Evolutionary conservation across 2,797 vertebrate genomes (phyloP).

Genomic region (Pangasius sanitwongsei): DNA sequence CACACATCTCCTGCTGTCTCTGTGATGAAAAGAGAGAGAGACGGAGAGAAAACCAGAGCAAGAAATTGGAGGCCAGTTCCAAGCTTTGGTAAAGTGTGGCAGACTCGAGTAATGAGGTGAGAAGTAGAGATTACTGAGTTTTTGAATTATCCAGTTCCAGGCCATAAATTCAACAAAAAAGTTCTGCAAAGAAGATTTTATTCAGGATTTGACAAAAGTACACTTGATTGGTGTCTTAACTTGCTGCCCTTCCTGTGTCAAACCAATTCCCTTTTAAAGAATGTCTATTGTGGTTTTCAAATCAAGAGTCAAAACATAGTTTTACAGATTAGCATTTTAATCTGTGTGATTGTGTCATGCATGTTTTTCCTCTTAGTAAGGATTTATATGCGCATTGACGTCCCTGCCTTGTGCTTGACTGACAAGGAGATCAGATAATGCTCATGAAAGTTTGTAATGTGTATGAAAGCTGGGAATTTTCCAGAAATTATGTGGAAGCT

Average conservation of each 20-base stretch:
- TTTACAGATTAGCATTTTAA: background rate
- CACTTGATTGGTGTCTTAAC: background rate
- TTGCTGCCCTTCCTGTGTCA: background rate
- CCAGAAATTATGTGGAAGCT: background rate
- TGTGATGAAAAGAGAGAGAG: slow-evolving; percentile 6
- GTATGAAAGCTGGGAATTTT: background rate
- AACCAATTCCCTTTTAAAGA: background rate
- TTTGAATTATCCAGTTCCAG: background rate
- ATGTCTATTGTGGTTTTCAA: background rate
- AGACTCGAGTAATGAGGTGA: background rate
- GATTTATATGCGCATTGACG: background rate
- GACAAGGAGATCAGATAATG: background rate
- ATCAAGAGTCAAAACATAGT: background rate
- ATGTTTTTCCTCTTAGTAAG: background rate
- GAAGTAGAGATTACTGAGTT: background rate
- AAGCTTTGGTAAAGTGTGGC: background rate
- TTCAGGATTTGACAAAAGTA: background rate
- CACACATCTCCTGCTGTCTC: slow-evolving; percentile 4
- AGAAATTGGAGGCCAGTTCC: background rate
- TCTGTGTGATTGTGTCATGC: background rate
- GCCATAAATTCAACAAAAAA: background rate
- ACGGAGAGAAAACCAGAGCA: background rate
- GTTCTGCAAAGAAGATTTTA: slow-evolving; percentile 4
- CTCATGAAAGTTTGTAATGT: background rate
- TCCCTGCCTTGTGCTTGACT: background rate